These are phyloP conservation scores for Zaprionus davidi DNA, from an alignment of 1,140 invertebrate genomes.

Conservation along the genomic window DNA sequence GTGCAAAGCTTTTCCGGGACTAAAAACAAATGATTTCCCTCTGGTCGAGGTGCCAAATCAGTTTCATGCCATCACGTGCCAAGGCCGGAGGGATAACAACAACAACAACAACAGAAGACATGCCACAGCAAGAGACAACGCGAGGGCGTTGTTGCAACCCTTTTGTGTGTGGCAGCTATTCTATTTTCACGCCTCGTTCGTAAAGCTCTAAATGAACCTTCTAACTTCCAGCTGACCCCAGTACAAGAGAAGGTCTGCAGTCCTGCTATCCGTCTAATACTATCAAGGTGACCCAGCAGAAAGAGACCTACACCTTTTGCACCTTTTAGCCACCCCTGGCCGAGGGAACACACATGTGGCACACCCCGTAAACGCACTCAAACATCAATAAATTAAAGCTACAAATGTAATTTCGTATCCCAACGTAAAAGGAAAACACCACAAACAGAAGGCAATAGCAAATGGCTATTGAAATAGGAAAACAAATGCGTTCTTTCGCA, in stretches of 20 bases:
- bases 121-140: background rate
- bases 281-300: conserved; percentile 38
- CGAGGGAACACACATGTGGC: conserved; percentile 34
- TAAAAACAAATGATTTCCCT: conserved; percentile 40
- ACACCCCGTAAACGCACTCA: conserved; percentile 67
- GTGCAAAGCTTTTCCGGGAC: conserved; percentile 14
- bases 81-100: conserved; percentile 11
- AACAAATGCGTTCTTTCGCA: conserved; percentile 57
- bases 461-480: conserved; percentile 38
- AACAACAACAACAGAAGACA: background rate
- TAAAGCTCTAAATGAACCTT: conserved; percentile 57
- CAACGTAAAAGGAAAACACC: conserved; percentile 26
- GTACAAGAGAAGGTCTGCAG: conserved; percentile 8
- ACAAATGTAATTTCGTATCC: conserved; percentile 80
- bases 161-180: conserved; percentile 42
- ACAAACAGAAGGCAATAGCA: conserved; percentile 3
- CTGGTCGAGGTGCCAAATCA: conserved; percentile 29
- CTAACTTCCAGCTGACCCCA: conserved; percentile 42
- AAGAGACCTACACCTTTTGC: conserved; percentile 30
- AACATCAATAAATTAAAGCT: conserved; percentile 81
- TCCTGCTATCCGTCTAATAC: background rate
- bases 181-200: conserved; percentile 72
- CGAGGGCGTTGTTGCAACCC: conserved; percentile 39
- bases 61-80: conserved; percentile 35
- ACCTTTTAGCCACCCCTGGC: conserved; percentile 31